phyloP scores from a whole-genome alignment of 2,113 vertebrate species.

The Neolamprologus hecqui region DNA sequence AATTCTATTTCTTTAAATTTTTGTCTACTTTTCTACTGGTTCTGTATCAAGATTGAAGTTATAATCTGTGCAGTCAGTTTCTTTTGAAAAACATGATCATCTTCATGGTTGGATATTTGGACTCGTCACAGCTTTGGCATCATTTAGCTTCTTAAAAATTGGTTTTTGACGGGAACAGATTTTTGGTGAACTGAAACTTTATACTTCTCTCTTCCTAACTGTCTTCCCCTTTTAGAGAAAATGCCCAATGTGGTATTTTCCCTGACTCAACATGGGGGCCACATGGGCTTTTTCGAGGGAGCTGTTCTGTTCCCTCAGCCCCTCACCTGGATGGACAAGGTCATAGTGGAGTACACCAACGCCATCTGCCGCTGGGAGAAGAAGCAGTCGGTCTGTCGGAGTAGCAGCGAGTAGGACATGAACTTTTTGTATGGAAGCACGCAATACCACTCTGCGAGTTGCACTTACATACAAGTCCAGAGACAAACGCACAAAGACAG shows the following conservation, averaged over 20 bases:
- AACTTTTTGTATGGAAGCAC: neutral
- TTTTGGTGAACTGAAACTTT: neutral
- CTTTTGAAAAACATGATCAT: neutral
- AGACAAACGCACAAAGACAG: neutral
- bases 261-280: constrained; percentile 88
- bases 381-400: constrained; percentile 72
- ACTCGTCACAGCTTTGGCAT: neutral
- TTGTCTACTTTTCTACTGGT: neutral
- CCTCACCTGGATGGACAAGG: constrained; percentile 97
- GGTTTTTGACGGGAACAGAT: neutral
- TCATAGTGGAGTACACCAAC: constrained; percentile 84
- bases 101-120: neutral
- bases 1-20: neutral
- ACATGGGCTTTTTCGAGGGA: constrained; percentile 96
- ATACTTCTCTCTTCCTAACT: neutral
- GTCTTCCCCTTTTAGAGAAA: constrained; percentile 70
- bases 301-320: constrained; percentile 88
- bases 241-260: constrained; percentile 86
- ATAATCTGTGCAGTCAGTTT: neutral
- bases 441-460: neutral
- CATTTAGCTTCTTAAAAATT: neutral
- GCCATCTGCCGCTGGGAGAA: constrained; percentile 88
- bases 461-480: neutral
- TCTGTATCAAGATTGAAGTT: neutral
- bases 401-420: neutral